These are phyloP conservation scores for Microlaimidae sp. DNA, from an alignment of 2,888 invertebrate genomes.

Conservation along the genomic window DNA sequence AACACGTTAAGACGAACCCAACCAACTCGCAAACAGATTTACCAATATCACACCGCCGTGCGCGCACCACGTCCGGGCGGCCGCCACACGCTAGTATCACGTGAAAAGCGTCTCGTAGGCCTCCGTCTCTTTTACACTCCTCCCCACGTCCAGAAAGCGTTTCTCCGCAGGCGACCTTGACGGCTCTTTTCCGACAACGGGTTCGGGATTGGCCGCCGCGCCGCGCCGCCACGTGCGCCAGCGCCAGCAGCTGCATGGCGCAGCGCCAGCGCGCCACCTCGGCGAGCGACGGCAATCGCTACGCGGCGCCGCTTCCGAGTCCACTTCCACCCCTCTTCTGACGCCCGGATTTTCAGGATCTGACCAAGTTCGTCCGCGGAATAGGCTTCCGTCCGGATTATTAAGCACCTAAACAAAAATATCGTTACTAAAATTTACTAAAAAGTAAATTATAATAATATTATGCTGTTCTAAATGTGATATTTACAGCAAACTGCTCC, in stretches of 20 bases:
- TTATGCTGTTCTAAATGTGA: too few species aligned
- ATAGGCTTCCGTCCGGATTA: constrained; percentile 57
- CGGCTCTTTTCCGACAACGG: constrained; percentile 50
- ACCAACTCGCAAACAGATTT: too few species aligned
- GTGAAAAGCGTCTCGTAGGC: constrained; percentile 81
- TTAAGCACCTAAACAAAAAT: constrained; percentile 42
- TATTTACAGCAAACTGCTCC: too few species aligned
- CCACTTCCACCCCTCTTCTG: constrained; percentile 94
- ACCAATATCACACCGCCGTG: too few species aligned
- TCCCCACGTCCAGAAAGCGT: constrained; percentile 76
- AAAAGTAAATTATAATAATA: too few species aligned
- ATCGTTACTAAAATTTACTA: too few species aligned
- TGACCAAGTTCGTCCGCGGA: constrained; percentile 60
- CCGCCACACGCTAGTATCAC: too few species aligned
- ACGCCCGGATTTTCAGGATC: constrained; percentile 38
- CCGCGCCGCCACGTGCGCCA: constrained; percentile 77
- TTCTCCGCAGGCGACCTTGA: constrained; percentile 87
- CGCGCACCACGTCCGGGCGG: too few species aligned
- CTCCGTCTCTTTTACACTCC: constrained; percentile 78
- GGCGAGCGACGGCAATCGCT: constrained; percentile 67
- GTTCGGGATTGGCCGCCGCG: constrained; percentile 56
- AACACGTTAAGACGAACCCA: too few species aligned
- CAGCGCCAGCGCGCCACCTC: constrained; percentile 84
- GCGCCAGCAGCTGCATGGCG: constrained; percentile 90
- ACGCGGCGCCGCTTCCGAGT: constrained; percentile 72